Conservation (phyloP, 2,888 invertebrate species). For the Drosophila anceps region DNA sequence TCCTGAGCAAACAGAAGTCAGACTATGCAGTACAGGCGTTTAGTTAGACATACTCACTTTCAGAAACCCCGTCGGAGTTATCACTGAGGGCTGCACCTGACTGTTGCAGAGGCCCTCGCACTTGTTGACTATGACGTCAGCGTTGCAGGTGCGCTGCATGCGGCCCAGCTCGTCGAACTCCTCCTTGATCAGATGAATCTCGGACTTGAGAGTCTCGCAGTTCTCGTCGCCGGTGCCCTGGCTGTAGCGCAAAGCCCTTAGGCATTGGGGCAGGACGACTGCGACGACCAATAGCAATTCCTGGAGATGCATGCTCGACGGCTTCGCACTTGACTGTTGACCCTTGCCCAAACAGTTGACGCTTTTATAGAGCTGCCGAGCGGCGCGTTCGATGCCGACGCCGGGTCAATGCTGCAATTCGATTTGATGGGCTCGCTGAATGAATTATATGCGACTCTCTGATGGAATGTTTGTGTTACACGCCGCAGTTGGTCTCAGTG, state of each 20-base stretch:
- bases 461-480: constrained; percentile 72
- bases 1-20: constrained; percentile 86
- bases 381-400: not conserved
- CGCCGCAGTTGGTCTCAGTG: constrained; percentile 62
- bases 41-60: constrained; percentile 86
- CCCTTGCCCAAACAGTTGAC: not conserved
- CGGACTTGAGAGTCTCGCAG: constrained; percentile 94
- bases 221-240: constrained; percentile 88
- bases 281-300: constrained; percentile 63
- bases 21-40: not conserved
- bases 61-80: constrained; percentile 94
- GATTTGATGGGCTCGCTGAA: constrained; percentile 45
- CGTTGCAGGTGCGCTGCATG: constrained; percentile 93
- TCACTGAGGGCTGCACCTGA: constrained; percentile 96
- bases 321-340: constrained; percentile 53
- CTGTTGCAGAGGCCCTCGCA: constrained; percentile 97
- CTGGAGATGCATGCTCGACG: constrained; percentile 58
- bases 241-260: constrained; percentile 78
- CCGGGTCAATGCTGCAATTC: constrained; percentile 50
- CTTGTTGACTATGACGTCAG: constrained; percentile 95
- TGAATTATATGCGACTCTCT: constrained; percentile 59
- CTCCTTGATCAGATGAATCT: constrained; percentile 96
- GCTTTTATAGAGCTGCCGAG: constrained; percentile 57
- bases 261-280: constrained; percentile 50
- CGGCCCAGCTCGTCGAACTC: constrained; percentile 95